Evolutionary conservation across 2,888 invertebrate genomes (phyloP).

Genomic region (Drosophila nigritarsus): DNA sequence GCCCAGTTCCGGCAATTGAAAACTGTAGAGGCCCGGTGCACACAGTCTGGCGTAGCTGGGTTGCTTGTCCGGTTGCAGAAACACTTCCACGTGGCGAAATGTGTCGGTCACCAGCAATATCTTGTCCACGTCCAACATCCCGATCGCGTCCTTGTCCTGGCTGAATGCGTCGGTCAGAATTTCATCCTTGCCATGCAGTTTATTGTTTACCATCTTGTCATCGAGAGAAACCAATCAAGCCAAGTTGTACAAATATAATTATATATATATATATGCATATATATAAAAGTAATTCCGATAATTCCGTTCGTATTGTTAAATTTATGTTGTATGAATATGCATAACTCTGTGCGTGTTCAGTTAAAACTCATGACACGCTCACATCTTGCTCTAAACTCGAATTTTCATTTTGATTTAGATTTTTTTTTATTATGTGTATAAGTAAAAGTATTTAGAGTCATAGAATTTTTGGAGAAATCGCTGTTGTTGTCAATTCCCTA

Average conservation of each 20-base stretch:
- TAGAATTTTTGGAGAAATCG: neutral
- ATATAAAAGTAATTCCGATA: neutral
- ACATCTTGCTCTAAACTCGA: neutral
- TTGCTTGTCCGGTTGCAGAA: conserved; percentile 18
- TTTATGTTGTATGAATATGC: neutral
- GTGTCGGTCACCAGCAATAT: conserved; percentile 31
- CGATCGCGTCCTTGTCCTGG: neutral
- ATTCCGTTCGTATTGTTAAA: neutral
- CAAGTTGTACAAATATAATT: neutral
- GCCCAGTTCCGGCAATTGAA: conserved; percentile 28
- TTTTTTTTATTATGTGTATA: neutral
- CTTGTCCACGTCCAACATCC: conserved; percentile 11
- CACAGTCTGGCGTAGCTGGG: conserved; percentile 34
- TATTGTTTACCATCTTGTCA: neutral
- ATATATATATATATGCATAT: neutral
- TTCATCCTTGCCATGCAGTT: neutral
- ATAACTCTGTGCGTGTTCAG: neutral
- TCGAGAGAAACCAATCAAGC: neutral
- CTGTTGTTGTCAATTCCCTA: conserved; percentile 2
- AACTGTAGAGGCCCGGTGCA: conserved; percentile 37
- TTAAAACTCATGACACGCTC: neutral
- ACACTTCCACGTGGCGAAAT: conserved; percentile 35
- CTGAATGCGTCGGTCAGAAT: neutral
- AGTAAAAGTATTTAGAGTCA: neutral
- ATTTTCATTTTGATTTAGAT: neutral